Base-by-base conservation (phyloP, 2,113 vertebrate species). In the Ptilorrhoa leucosticta region DNA sequence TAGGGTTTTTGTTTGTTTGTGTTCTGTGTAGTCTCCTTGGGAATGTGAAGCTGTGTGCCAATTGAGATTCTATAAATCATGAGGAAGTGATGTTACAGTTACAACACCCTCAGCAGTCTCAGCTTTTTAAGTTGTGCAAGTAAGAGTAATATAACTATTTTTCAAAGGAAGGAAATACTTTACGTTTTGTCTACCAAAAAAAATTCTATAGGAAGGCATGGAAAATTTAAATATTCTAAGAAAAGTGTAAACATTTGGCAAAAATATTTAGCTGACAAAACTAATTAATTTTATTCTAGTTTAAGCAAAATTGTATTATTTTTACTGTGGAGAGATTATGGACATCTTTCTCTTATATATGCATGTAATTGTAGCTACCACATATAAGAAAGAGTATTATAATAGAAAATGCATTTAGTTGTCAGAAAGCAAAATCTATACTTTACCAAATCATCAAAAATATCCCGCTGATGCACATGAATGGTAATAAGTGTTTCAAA, bases 401-500 rank as follows among this genome's bases (percentile, higher is more conserved):
- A 9, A 69, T 2, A 90, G 23, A 78, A 94, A 83, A 72, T 40
- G 8, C 6, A 81, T 69, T 84, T 73, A 71, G 30, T n/a, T 79
- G 3, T 65, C 33, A 94, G 28, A 84, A 94, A 87, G 60, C 3
- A 87, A 87, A 82, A 78, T 47, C 14, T 63, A 33, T 85, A 96
- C 91, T 94, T 97, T 97, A 99, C 99, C 98, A 99, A 97, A 78
- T 99, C 98, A 94, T 99, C 98, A 63, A 99, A 99, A 95, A 99
- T 99, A 95, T 99, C 99, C 90, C 97, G 98, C 96, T 99, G 99
- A 96, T 99, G 99, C 65, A 99, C 99, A 37, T 99, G 99, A 95
- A 99, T 99, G 80, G 99, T 99, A 96, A 99, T 98, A 30, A 99
- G 98, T 0, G 98, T 99, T 97, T 99, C 99, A 87, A 98, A 99